These are phyloP conservation scores for Lasioglossum baleicum DNA, from an alignment of 1,140 invertebrate species.

Conservation along the genomic window DNA sequence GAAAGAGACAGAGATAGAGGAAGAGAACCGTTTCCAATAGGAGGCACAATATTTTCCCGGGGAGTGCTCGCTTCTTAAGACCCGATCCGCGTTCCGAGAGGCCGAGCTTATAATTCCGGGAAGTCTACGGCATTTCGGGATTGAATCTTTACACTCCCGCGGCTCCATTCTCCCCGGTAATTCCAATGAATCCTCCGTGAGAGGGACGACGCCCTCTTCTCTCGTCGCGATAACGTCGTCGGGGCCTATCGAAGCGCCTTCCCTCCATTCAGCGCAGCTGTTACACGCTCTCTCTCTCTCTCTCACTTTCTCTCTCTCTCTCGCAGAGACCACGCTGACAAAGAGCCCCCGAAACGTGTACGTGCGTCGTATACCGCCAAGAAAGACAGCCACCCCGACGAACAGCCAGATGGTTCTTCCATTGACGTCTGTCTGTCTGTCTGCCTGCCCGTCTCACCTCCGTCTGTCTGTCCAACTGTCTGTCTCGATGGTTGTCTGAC, in stretches of 20 bases:
- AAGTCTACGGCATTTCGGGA: constrained; percentile 3
- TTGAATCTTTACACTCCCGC: neutral
- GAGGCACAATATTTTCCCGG: neutral
- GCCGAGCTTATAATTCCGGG: neutral
- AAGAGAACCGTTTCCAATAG: neutral
- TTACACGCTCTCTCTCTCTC: neutral
- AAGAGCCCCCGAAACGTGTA: neutral
- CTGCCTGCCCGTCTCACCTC: neutral
- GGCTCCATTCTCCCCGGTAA: neutral
- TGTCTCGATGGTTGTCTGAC: no score
- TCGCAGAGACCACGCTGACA: neutral
- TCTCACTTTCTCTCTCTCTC: no score
- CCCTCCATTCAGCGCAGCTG: neutral
- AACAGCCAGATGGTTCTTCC: neutral
- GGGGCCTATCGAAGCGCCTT: neutral
- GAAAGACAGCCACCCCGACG: neutral
- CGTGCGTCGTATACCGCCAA: neutral
- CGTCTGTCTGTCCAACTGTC: no score
- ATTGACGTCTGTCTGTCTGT: constrained; percentile 3
- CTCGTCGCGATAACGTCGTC: neutral
- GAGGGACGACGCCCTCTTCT: neutral
- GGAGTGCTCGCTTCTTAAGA: neutral
- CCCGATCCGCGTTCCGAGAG: neutral
- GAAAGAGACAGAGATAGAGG: no score
- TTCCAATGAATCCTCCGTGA: neutral